These are phyloP conservation scores for Bryconaethiops microstoma DNA, from an alignment of 2,797 vertebrate species.

Conservation along the genomic window DNA sequence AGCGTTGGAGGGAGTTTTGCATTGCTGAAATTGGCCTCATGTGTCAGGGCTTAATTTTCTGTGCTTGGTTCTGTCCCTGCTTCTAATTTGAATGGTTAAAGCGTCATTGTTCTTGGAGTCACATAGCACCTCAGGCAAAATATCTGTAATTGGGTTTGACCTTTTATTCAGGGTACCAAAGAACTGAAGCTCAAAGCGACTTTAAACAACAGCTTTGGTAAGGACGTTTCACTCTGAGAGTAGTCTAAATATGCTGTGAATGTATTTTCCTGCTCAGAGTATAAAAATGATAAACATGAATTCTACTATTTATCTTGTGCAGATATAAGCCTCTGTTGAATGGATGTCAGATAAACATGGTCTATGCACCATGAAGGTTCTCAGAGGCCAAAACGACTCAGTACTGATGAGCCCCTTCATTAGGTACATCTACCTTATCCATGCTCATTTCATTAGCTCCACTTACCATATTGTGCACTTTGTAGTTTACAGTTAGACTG, in stretches of 20 bases:
- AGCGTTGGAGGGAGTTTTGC: slow-evolving; percentile 39
- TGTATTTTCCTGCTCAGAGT: slow-evolving; percentile 12
- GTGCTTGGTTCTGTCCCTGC: slow-evolving; percentile 53
- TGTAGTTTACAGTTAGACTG: too few relatives aligned
- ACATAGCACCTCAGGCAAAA: slow-evolving; percentile 44
- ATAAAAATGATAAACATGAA: slow-evolving; percentile 20
- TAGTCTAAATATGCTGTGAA: slow-evolving; percentile 37
- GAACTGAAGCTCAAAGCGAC: slow-evolving; percentile 50
- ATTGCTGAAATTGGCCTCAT: slow-evolving; percentile 50
- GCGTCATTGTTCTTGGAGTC: slow-evolving; percentile 57
- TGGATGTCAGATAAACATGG: neutral
- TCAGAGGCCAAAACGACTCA: neutral
- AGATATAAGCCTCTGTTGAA: neutral
- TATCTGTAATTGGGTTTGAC: slow-evolving; percentile 63
- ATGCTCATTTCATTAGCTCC: too few relatives aligned
- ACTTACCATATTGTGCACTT: too few relatives aligned
- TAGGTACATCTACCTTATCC: too few relatives aligned
- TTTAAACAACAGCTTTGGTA: slow-evolving; percentile 54
- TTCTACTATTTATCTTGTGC: neutral
- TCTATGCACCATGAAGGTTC: neutral
- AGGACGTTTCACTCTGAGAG: slow-evolving; percentile 2
- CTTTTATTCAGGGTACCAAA: slow-evolving; percentile 56
- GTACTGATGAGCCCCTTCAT: neutral
- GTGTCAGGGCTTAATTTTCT: slow-evolving; percentile 52
- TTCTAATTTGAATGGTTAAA: slow-evolving; percentile 61